Conservation (phyloP, 2,797 vertebrate genomes). For the Rhinella marina region DNA sequence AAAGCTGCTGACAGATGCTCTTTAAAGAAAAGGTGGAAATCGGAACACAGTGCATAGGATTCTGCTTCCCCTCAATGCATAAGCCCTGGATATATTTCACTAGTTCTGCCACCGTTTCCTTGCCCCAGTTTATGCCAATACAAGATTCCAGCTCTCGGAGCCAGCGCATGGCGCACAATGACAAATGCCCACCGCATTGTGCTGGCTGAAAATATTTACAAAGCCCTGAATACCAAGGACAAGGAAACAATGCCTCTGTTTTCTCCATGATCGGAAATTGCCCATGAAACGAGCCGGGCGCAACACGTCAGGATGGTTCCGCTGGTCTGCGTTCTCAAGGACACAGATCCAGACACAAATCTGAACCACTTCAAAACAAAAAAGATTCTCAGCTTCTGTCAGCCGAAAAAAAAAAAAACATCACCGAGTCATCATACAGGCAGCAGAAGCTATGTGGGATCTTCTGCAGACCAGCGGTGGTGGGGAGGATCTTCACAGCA, state of each 20-base stretch:
- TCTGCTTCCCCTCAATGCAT: too few relatives aligned
- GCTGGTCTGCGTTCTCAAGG: conserved; percentile 6
- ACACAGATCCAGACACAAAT: not conserved
- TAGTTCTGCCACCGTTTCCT: not conserved
- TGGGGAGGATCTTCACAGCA: not conserved
- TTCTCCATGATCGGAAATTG: conserved; percentile 13
- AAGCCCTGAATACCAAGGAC: conserved; percentile 27
- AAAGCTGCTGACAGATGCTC: too few relatives aligned
- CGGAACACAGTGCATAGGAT: too few relatives aligned
- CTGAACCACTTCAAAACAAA: conserved; percentile 5
- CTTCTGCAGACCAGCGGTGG: not conserved
- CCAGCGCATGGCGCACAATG: conserved; percentile 32
- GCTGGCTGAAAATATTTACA: conserved; percentile 41
- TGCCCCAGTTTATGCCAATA: not conserved
- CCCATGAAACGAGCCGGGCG: conserved; percentile 41
- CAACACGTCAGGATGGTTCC: not conserved
- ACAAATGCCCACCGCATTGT: conserved; percentile 18
- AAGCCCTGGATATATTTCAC: not conserved
- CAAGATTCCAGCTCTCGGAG: not conserved
- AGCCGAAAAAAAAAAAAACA: conserved; percentile 12
- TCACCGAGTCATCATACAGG: conserved; percentile 15
- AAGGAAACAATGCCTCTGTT: conserved; percentile 35
- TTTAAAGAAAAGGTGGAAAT: too few relatives aligned
- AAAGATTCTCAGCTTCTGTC: conserved; percentile 40
- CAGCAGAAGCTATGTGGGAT: not conserved